Evolutionary conservation across 2,113 vertebrate species (phyloP), one percentile per base, ranked within the genome.

Genomic region (Aegithalos caudatus): DNA sequence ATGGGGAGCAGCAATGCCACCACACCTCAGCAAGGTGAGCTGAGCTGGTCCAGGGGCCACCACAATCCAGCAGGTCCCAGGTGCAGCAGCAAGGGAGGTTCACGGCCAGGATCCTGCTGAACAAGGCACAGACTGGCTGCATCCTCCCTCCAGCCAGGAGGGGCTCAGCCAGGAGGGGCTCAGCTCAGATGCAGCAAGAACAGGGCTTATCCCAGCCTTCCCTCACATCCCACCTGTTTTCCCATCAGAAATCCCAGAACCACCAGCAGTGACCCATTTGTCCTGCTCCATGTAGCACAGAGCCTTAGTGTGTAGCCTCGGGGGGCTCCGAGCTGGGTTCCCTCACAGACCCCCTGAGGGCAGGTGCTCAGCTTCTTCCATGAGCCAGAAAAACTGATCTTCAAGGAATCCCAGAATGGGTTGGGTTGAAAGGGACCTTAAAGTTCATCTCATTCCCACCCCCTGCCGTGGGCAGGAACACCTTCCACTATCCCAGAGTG

Each of bases 401-500:
- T 51, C 44, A 38, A 37, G 16, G 27, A 21, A 73, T 45, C 38
- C 37, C 38, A 47, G 9, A 60, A 60, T 5, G 12, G 14, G 1
- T 4, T 37, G 23, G 12, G 23, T 3, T 45, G 53, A 25, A 44
- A 66, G 8, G 9, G 10, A 42, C 25, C 35, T 50, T 13, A 33
- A 42, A 72, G 21, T 17, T 14, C 45, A 58, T 51, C 12, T 24
- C 10, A 23, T 37, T n/a, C 37, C 47, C 17, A 22, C 2, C 17
- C 35, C 21, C 16, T 48, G 35, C 66, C 35, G 10, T 6, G 19
- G 28, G 15, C 44, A 51, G 28, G 69, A 28, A 58, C 53, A 38
- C 12, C 13, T 60, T 3, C 15, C 51, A 44, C 23, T 3, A 0
- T 3, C 19, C 51, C 44, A 74, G 61, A 4, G 0, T 53, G 45